These are phyloP conservation scores for Edolisoma coerulescens DNA, from an alignment of 2,113 vertebrate species.

Conservation along the genomic window DNA sequence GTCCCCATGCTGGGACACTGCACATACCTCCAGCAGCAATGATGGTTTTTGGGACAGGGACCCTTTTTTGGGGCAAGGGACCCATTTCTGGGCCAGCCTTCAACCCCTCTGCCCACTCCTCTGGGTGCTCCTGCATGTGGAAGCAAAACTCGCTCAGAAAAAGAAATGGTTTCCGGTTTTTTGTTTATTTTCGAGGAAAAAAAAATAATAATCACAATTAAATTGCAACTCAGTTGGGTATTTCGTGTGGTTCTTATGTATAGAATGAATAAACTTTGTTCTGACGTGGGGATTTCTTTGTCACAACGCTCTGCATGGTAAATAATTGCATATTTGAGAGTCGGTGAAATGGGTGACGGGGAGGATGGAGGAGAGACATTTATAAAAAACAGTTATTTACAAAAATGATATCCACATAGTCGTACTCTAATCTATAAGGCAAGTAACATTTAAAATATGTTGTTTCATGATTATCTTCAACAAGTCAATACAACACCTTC, in stretches of 20 bases:
- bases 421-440: constrained; percentile 77
- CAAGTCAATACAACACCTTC: constrained; percentile 67
- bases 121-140: accelerated
- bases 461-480: constrained; percentile 65
- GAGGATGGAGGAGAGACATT: constrained; percentile 61
- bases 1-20: not conserved
- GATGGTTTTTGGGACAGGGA: not conserved
- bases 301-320: constrained; percentile 65
- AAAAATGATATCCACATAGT: constrained; percentile 69
- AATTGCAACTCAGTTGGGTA: constrained; percentile 72
- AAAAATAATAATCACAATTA: constrained; percentile 65
- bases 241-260: constrained; percentile 76
- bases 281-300: constrained; percentile 72
- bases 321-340: constrained; percentile 91
- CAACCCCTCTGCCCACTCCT: not conserved
- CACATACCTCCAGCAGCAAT: accelerated
- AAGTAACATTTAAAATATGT: constrained; percentile 75
- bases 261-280: constrained; percentile 77
- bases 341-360: constrained; percentile 69
- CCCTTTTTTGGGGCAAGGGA: not conserved
- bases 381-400: constrained; percentile 79
- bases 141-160: not conserved
- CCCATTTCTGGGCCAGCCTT: not conserved
- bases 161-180: constrained; percentile 10
- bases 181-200: constrained; percentile 87